phyloP scores from a whole-genome alignment of 2,797 vertebrate genomes.

The Neosalanx taihuensis region DNA sequence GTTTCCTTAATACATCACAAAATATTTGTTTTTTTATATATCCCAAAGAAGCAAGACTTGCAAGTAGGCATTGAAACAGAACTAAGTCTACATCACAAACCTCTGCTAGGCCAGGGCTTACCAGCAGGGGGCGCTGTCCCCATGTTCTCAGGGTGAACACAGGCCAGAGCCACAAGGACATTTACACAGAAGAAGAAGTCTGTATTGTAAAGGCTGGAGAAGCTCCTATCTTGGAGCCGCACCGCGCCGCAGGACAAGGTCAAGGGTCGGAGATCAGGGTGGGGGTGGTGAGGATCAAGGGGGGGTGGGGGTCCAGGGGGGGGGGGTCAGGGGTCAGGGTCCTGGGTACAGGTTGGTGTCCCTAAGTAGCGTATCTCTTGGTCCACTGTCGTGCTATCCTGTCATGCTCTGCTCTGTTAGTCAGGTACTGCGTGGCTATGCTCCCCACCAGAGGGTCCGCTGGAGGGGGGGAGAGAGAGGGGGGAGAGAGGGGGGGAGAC shows the following conservation, averaged over 20 bases:
- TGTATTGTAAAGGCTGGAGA: conserved; percentile 94
- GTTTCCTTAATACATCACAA: conserved; percentile 95
- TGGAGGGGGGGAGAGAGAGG: conserved; percentile 40
- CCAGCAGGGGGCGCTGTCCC: conserved; percentile 78
- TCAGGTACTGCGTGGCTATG: conserved; percentile 94
- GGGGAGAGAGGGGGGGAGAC: neutral
- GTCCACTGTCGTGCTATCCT: conserved; percentile 95
- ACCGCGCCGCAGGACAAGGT: conserved; percentile 67
- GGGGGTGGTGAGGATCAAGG: neutral
- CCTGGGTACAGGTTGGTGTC: conserved; percentile 42
- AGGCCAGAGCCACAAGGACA: conserved; percentile 62
- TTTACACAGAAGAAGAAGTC: conserved; percentile 95
- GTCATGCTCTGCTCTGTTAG: conserved; percentile 94
- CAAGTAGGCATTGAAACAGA: conserved; percentile 91
- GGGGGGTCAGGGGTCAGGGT: conserved; percentile 8
- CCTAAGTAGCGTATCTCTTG: conserved; percentile 93
- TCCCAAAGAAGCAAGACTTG: conserved; percentile 96
- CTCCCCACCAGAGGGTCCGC: conserved; percentile 90
- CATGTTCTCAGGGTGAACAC: conserved; percentile 80
- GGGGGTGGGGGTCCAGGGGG: neutral
- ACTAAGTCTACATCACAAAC: conserved; percentile 92
- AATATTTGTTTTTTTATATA: conserved; percentile 94
- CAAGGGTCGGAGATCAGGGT: neutral
- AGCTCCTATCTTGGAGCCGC: conserved; percentile 81
- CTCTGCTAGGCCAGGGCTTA: conserved; percentile 86